Evolutionary conservation across 2,113 vertebrate genomes (phyloP).

Genomic region (Plotosus lineatus): DNA sequence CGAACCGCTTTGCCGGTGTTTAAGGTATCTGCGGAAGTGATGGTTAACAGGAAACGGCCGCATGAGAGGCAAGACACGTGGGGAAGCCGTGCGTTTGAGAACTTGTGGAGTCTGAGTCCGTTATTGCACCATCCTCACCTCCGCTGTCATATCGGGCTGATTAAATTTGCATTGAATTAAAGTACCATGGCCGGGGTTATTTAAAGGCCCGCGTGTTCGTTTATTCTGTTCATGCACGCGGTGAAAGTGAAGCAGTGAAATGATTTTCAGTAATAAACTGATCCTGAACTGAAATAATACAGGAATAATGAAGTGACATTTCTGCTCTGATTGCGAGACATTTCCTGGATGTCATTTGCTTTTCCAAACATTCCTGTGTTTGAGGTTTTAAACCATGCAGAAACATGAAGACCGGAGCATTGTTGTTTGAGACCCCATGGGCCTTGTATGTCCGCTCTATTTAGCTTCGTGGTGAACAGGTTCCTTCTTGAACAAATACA

Average conservation of each 20-base stretch:
- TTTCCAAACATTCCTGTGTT: not conserved
- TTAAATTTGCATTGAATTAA: not conserved
- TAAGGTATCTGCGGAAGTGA: too few relatives aligned
- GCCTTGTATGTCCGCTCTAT: not conserved
- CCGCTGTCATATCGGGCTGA: not conserved
- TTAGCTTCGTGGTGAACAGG: not conserved
- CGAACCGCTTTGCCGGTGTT: too few relatives aligned
- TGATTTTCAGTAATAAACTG: not conserved
- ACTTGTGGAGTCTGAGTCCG: too few relatives aligned
- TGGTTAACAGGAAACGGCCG: too few relatives aligned
- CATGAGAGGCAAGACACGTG: too few relatives aligned
- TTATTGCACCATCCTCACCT: not conserved
- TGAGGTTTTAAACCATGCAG: too few relatives aligned
- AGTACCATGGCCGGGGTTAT: not conserved
- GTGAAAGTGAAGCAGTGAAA: not conserved
- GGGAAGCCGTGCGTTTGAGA: too few relatives aligned
- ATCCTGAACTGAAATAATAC: not conserved
- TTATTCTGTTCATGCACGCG: not conserved
- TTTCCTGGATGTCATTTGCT: not conserved
- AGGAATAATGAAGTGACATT: not conserved
- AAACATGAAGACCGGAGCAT: not conserved
- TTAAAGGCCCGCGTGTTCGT: not conserved
- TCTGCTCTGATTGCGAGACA: not conserved
- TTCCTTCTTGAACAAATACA: not conserved
- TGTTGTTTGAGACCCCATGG: not conserved